phyloP scores from a whole-genome alignment of 2,113 vertebrate genomes.

The Corynorhinus townsendii region DNA sequence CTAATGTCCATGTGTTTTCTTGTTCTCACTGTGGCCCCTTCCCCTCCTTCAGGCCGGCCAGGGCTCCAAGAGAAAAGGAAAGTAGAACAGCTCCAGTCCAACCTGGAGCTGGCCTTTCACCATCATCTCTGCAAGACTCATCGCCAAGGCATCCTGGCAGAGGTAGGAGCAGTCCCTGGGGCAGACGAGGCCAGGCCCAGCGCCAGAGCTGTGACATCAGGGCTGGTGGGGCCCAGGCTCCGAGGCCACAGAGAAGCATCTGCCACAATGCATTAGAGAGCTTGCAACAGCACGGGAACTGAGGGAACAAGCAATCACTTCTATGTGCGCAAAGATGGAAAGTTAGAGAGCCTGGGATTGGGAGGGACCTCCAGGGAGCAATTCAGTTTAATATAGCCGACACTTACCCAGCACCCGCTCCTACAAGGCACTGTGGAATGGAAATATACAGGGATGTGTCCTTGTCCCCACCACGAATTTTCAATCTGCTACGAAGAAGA shows the following conservation, averaged over 20 bases:
- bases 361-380: constrained; percentile 40
- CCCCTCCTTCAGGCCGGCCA: constrained; percentile 81
- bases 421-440: constrained; percentile 3
- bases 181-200: not conserved
- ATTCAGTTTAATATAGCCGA: constrained; percentile 48
- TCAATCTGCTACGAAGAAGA: not conserved
- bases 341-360: constrained; percentile 17
- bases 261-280: not conserved
- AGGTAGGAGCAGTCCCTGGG: constrained; percentile 76
- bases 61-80: constrained; percentile 89
- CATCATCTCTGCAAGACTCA: constrained; percentile 87
- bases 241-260: not conserved
- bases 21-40: not conserved
- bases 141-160: constrained; percentile 86
- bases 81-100: constrained; percentile 86
- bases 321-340: not conserved
- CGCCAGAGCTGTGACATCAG: not conserved
- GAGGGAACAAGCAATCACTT: not conserved
- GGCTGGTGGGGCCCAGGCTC: not conserved
- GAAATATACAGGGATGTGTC: constrained; percentile 43
- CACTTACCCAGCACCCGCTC: constrained; percentile 31
- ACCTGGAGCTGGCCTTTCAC: constrained; percentile 84
- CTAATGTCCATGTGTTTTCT: not conserved
- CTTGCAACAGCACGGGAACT: not conserved
- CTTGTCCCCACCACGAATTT: not conserved